A percentile compares a stretch with the other conserved stretches of the same genome.
Evolutionary conservation across 1,140 invertebrate species (phyloP).

Genomic region (Lepidostoma basale): DNA sequence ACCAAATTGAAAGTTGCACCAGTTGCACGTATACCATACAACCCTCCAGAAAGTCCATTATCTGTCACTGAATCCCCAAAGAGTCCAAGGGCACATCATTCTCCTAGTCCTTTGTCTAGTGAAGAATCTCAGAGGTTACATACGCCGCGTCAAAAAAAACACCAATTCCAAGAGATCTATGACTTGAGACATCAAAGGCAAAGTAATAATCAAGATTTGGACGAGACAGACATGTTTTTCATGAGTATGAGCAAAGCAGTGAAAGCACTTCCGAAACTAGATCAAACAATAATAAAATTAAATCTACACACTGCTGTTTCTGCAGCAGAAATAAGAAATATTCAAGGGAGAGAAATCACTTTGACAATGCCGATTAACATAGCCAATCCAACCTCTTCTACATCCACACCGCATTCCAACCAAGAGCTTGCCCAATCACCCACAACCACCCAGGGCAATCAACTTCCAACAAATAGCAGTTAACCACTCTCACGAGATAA

Average conservation of each 20-base stretch:
- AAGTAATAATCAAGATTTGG: not conserved
- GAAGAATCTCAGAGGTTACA: not conserved
- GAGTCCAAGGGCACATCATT: not conserved
- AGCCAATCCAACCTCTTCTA: not conserved
- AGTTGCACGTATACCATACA: not conserved
- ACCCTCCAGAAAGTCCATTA: not conserved
- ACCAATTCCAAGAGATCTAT: not conserved
- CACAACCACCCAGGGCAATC: not conserved
- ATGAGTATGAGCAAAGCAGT: constrained; percentile 11
- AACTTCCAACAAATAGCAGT: not conserved
- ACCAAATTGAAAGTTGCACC: not conserved
- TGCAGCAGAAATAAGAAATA: constrained; percentile 5
- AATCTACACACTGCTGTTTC: not conserved
- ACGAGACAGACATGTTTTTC: not conserved
- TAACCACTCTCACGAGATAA: not conserved
- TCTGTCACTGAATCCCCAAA: not conserved
- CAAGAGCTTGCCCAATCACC: constrained; percentile 7
- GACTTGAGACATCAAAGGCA: not conserved
- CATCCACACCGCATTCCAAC: not conserved
- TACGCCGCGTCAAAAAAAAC: not conserved
- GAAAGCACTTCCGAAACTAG: not conserved
- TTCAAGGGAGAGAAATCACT: not conserved
- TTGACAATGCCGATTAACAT: not conserved
- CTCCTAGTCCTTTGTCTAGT: not conserved
- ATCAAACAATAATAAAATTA: not conserved